These are phyloP conservation scores for Columbina picui DNA, from an alignment of 2,113 vertebrate genomes.

Conservation along the genomic window DNA sequence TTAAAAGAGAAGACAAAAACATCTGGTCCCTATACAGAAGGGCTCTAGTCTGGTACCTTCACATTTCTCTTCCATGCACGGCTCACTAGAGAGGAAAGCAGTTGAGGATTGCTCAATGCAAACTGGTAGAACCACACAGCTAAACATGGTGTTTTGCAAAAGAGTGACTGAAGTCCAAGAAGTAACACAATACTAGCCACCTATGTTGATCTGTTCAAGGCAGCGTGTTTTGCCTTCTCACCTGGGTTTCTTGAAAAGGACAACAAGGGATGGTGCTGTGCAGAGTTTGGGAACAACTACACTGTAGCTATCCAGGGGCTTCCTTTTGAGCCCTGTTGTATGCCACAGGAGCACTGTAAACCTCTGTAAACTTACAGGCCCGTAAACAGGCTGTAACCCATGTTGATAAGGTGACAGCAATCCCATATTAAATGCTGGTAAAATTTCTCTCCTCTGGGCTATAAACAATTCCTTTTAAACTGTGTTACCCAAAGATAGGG, in stretches of 20 bases:
- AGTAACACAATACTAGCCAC: neutral
- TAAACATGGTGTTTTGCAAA: neutral
- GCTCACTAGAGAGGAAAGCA: neutral
- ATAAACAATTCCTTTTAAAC: neutral
- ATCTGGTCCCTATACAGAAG: neutral
- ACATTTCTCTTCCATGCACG: neutral
- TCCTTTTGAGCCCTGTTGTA: neutral
- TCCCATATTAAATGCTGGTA: neutral
- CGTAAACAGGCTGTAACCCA: neutral
- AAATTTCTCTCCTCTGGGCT: neutral
- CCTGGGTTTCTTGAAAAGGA: neutral
- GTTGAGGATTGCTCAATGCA: neutral
- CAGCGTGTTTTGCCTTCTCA: neutral
- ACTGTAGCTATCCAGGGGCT: neutral
- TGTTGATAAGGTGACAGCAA: neutral
- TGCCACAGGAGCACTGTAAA: neutral
- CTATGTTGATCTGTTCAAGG: neutral
- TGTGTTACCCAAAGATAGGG: neutral
- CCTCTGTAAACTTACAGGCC: neutral
- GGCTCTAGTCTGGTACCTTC: neutral
- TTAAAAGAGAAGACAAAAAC: neutral
- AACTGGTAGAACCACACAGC: neutral
- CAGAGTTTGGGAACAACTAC: neutral
- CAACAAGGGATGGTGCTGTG: accelerated
- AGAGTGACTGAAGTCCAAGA: neutral